These are phyloP conservation scores for Drosophila tanythrix DNA, from an alignment of 2,888 invertebrate genomes.

Conservation along the genomic window DNA sequence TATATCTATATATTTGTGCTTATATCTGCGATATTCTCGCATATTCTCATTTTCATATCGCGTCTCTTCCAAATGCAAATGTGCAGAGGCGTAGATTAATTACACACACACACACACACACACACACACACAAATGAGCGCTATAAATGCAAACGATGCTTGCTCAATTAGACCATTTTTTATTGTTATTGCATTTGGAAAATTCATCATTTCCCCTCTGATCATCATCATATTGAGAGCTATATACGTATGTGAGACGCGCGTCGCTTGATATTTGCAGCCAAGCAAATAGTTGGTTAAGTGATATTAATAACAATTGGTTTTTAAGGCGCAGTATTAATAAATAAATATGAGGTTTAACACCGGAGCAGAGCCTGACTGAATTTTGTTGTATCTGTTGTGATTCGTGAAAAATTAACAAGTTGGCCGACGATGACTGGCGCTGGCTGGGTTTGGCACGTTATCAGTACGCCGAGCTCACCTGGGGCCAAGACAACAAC, in stretches of 20 bases:
- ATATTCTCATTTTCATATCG: constrained; percentile 26
- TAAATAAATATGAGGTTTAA: neutral
- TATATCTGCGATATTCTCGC: constrained; percentile 18
- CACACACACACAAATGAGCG: constrained; percentile 6
- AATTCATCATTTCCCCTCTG: neutral
- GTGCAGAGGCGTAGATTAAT: constrained; percentile 63
- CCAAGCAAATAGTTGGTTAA: constrained; percentile 37
- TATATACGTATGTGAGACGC: constrained; percentile 32
- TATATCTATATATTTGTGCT: constrained; percentile 8
- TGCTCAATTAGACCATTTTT: constrained; percentile 64
- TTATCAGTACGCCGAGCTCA: constrained; percentile 43
- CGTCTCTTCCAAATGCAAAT: constrained; percentile 65
- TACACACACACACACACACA: constrained; percentile 48
- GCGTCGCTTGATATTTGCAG: constrained; percentile 40
- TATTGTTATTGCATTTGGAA: constrained; percentile 71
- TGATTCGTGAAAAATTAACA: constrained; percentile 53
- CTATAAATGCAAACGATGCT: constrained; percentile 42
- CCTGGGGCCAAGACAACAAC: constrained; percentile 4
- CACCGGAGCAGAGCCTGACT: constrained; percentile 1
- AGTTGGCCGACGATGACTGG: constrained; percentile 40
- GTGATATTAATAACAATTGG: constrained; percentile 37
- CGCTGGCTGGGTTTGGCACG: constrained; percentile 36
- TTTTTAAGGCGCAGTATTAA: constrained; percentile 40
- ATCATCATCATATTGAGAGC: neutral
- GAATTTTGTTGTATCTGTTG: constrained; percentile 39